A percentile compares a stretch with the other conserved stretches of the same genome.
These are phyloP conservation scores for Bicyclus anynana DNA, from an alignment of 1,140 invertebrate genomes.

Conservation along the genomic window DNA sequence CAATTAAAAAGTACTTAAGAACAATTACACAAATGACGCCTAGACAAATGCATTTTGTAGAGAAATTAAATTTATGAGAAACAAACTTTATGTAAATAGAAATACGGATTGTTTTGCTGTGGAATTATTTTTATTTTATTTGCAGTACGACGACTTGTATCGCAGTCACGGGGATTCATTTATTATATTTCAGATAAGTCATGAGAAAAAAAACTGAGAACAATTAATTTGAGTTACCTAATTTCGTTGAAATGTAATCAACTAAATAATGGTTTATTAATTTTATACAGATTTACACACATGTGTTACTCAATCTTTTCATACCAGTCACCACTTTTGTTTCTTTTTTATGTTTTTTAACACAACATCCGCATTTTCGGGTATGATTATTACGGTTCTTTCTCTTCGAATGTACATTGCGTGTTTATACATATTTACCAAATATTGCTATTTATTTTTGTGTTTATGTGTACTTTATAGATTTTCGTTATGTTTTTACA, in stretches of 20 bases:
- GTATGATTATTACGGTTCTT: no score
- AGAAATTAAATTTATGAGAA: constrained; percentile 3
- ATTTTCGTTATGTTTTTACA: no score
- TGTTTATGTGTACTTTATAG: no score
- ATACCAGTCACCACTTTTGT: no score
- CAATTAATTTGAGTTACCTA: not conserved
- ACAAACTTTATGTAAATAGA: not conserved
- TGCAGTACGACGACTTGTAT: not conserved
- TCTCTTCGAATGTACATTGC: no score
- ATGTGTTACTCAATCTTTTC: no score
- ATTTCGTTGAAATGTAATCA: not conserved
- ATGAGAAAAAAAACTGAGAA: not conserved
- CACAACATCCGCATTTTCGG: no score
- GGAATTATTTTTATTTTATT: not conserved
- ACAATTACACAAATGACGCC: constrained; percentile 44
- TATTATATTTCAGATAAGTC: not conserved
- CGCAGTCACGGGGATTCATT: not conserved
- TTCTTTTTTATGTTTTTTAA: no score
- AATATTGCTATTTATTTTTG: no score
- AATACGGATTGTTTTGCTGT: constrained; percentile 1
- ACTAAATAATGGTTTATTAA: not conserved
- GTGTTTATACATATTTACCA: no score
- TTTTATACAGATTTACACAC: no score
- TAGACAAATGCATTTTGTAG: constrained; percentile 38
- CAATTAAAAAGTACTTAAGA: constrained; percentile 61